Base-by-base conservation (phyloP, 2,113 vertebrate species). In the Alectura lathami region DNA sequence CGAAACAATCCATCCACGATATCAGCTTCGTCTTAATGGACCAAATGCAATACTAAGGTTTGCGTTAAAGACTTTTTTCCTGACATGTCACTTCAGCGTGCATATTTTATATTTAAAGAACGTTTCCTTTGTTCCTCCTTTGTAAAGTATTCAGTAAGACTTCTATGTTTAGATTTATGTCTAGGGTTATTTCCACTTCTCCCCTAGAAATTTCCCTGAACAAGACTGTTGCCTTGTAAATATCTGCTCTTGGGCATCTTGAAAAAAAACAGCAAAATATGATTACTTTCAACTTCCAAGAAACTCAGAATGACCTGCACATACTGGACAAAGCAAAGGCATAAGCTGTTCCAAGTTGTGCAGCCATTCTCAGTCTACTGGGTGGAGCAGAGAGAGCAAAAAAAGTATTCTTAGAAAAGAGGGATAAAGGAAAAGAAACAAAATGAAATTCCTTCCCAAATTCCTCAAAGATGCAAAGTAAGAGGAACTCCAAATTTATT, bases 341-440 rank as follows among this genome's bases (percentile, higher is more conserved):
- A 72, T n/a, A 85, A 11, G 0, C 2, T 42, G 22, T 29, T 51
- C 1, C 6, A 67, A 64, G n/a, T 0, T 56, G 8, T n/a, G 7
- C 34, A 78, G 81, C 24, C 12, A 83, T 27, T 88, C 22, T 30
- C 34, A 30, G 8, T 4, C 13, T 47, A 45, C 6, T n/a, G 10
- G 16, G 20, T 0, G 1, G 45, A 59, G 29, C 10, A 63, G 5
- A 74, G 8, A 50, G 6, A 6, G 6, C 29, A 68, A 2, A 32
- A 63, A 4, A 1, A 7, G 12, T 6, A 1, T 17, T 17, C 32
- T 42, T 63, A 32, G 9, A 27, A 68, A 36, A 32, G 4, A 50
- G 32, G 29, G 8, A 5, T 22, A 48, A 81, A 67, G 5, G 9
- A 17, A 32, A 5, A 5, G 9, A 17, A 40, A 26, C 43, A 38